A percentile compares a stretch with the other conserved stretches of the same genome.
These are phyloP conservation scores for Aplodontia rufa DNA, from an alignment of 2,113 vertebrate species.

Conservation along the genomic window DNA sequence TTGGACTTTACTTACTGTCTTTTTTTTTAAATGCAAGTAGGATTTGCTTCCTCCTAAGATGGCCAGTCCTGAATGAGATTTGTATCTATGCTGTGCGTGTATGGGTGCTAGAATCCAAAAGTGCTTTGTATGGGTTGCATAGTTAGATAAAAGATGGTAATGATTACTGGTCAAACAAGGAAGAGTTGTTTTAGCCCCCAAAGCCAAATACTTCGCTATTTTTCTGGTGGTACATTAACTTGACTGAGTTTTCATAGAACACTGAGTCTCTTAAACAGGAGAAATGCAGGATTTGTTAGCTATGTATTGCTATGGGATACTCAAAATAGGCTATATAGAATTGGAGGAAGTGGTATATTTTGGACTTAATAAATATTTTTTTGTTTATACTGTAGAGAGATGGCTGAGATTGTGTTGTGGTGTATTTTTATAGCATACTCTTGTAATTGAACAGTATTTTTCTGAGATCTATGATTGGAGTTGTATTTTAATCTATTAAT, in stretches of 20 bases:
- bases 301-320: not conserved
- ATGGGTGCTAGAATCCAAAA: not conserved
- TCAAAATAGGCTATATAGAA: constrained; percentile 19
- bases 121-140: not conserved
- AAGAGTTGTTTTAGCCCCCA: not conserved
- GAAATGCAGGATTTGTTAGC: constrained; percentile 38
- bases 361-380: constrained; percentile 39
- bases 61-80: constrained; percentile 15
- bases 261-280: constrained; percentile 3
- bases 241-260: constrained; percentile 38
- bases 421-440: constrained; percentile 39
- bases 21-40: constrained; percentile 51
- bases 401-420: constrained; percentile 51
- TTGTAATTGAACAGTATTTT: constrained; percentile 18
- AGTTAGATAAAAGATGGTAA: not conserved
- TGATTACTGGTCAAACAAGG: not conserved
- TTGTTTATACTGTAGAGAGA: constrained; percentile 42
- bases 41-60: constrained; percentile 17
- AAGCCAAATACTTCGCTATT: constrained; percentile 37
- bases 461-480: constrained; percentile 27
- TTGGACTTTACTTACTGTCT: not conserved
- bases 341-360: constrained; percentile 40
- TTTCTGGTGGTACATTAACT: not conserved
- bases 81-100: not conserved
- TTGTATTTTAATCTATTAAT: constrained; percentile 44